Evolutionary conservation across 2,797 vertebrate species (phyloP).

Genomic region (Dicrostonyx torquatus): DNA sequence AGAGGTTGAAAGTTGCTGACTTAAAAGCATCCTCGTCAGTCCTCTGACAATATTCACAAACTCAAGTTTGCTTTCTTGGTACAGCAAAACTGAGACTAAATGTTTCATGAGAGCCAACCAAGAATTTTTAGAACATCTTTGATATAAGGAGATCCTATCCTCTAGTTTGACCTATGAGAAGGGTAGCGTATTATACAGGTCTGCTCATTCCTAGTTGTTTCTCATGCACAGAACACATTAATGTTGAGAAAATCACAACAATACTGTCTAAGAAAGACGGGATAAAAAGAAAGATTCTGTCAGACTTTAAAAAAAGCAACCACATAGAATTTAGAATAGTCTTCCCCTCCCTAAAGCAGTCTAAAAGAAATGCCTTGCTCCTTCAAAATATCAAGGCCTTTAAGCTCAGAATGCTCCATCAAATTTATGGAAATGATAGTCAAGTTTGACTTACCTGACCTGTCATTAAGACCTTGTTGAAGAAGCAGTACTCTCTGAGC

Average conservation of each 20-base stretch:
- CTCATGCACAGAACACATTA: not conserved
- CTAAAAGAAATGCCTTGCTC: not conserved
- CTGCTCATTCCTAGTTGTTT: not conserved
- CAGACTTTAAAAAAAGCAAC: slow-evolving; percentile 14
- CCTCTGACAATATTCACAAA: slow-evolving; percentile 48
- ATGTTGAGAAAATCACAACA: not conserved
- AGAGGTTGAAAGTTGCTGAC: not conserved
- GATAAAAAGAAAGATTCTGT: not conserved
- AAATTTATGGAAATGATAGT: not conserved
- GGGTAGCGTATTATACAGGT: not conserved
- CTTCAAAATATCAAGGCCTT: slow-evolving; percentile 1
- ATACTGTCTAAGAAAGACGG: not conserved
- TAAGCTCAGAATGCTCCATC: not conserved
- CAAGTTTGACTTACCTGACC: slow-evolving; percentile 88
- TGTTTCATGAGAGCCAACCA: not conserved
- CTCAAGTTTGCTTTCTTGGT: slow-evolving; percentile 47
- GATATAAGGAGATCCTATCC: slow-evolving; percentile 24
- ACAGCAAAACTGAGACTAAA: slow-evolving; percentile 42
- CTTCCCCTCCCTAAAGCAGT: slow-evolving; percentile 23
- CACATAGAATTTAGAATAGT: not conserved
- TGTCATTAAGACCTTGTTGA: slow-evolving; percentile 94
- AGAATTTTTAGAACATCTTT: slow-evolving; percentile 35
- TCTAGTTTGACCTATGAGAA: not conserved
- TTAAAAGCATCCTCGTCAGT: not conserved
- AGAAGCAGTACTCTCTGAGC: slow-evolving; percentile 96